Evolutionary conservation across 2,888 invertebrate species (phyloP).

Genomic region (Gymnoscelis rufifasciata): DNA sequence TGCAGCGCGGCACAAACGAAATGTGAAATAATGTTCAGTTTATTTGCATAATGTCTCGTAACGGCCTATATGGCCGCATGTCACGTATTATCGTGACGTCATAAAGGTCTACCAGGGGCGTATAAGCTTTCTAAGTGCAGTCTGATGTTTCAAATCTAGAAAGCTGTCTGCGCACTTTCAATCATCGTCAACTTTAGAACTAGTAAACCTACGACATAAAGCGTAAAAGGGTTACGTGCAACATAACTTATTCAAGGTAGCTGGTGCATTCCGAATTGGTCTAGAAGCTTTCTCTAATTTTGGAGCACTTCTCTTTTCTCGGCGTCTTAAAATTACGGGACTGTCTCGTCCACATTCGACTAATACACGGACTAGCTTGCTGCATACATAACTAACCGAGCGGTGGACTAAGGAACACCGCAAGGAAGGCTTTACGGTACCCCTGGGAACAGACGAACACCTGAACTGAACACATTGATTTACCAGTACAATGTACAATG

Average conservation of each 20-base stretch:
- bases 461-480: constrained; percentile 39
- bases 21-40: constrained; percentile 48
- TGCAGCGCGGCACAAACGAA: constrained; percentile 46
- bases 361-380: constrained; percentile 15
- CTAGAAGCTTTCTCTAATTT: not conserved
- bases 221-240: not conserved
- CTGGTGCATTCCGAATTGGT: not conserved
- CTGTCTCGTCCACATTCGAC: constrained; percentile 8
- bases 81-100: constrained; percentile 41
- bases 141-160: constrained; percentile 9
- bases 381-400: constrained; percentile 24
- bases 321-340: constrained; percentile 1
- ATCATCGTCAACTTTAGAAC: not conserved
- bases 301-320: not conserved
- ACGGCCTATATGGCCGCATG: constrained; percentile 40
- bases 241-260: not conserved
- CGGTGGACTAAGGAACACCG: constrained; percentile 24
- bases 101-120: constrained; percentile 28
- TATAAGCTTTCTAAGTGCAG: constrained; percentile 13
- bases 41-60: constrained; percentile 51
- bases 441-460: constrained; percentile 43
- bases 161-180: constrained; percentile 1
- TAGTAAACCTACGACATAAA: constrained; percentile 1
- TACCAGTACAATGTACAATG: constrained; percentile 24
- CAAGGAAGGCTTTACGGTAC: constrained; percentile 46